phyloP scores from a whole-genome alignment of 1,140 invertebrate genomes.

The Choristoneura fumiferana region DNA sequence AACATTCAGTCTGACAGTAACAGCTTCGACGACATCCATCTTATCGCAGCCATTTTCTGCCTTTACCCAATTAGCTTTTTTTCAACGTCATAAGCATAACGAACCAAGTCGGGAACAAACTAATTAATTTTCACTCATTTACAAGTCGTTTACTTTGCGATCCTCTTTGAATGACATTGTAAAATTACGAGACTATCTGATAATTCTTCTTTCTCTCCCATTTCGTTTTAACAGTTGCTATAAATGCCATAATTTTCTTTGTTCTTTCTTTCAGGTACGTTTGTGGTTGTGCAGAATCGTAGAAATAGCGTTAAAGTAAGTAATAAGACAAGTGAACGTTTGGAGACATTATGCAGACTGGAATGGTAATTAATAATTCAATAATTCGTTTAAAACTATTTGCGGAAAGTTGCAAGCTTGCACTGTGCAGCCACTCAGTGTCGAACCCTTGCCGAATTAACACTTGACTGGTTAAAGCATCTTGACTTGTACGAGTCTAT shows the following conservation, averaged over 20 bases:
- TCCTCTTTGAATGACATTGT: conserved; percentile 17
- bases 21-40: conserved; percentile 32
- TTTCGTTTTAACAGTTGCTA: conserved; percentile 14
- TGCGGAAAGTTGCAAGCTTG: background rate
- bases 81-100: conserved; percentile 33
- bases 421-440: background rate
- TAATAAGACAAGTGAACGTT: background rate
- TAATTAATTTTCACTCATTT: conserved; percentile 64
- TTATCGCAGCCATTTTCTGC: conserved; percentile 29
- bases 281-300: conserved; percentile 1
- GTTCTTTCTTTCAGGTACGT: conserved; percentile 38
- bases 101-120: conserved; percentile 31
- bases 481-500: background rate
- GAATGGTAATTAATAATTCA: background rate
- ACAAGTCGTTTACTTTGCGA: conserved; percentile 40
- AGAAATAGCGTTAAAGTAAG: background rate
- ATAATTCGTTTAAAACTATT: background rate
- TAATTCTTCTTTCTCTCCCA: conserved; percentile 12
- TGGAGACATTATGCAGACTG: background rate
- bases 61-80: conserved; percentile 47
- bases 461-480: background rate
- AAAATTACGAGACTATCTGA: conserved; percentile 15
- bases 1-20: conserved; percentile 23
- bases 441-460: background rate
- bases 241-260: conserved; percentile 16